Base-by-base conservation (phyloP, 2,888 invertebrate species). In the Physocephala rufipes region DNA sequence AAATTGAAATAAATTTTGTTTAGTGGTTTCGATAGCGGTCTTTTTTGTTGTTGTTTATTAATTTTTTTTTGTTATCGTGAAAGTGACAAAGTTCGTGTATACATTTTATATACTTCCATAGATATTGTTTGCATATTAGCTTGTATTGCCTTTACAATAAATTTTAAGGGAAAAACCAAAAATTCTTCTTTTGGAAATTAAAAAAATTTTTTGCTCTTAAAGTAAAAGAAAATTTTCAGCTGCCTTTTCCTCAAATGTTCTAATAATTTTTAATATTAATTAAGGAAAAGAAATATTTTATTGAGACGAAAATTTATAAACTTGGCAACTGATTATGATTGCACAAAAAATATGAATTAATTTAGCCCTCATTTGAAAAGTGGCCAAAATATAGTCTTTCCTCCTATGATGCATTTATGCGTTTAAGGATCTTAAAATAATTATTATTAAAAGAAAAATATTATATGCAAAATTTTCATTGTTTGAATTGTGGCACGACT, bases 341-440 rank as follows among this genome's bases (percentile, higher is more conserved):
- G n/a, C n/a, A n/a, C n/a, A 36, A 36, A 53, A 36, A 21, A 53
- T 7, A 4, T 13, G 19, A 16, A 53, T 66, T 21, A 55, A 30
- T 67, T 55, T 21, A 30, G 49, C 28, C 30, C 26, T 21, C 13
- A 51, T 67, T 67, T 58, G 49, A 67, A 67, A 21, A 21, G 45
- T 15, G 24, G 58, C 24, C 36, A 66, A 66, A 66, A 66, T 21
- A 15, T 26, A 45, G 1, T 24, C 13, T 24, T 26, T 28, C 26
- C 19, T 19, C 9, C 19, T n/a, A 36, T 30, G 28, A 2, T 28
- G 16, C 30, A 62, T 43, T 62, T 62, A 19, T 53, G 16, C 59
- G n/a, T 59, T 15, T 9, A 12, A 59, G 13, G 7, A 59, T 12
- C 19, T 21, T 13, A 53, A 53, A 53, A 21, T 21, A 53, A 21